Base-by-base conservation (phyloP, 2,113 vertebrate species). In the Leptobrachium ailaonicum region DNA sequence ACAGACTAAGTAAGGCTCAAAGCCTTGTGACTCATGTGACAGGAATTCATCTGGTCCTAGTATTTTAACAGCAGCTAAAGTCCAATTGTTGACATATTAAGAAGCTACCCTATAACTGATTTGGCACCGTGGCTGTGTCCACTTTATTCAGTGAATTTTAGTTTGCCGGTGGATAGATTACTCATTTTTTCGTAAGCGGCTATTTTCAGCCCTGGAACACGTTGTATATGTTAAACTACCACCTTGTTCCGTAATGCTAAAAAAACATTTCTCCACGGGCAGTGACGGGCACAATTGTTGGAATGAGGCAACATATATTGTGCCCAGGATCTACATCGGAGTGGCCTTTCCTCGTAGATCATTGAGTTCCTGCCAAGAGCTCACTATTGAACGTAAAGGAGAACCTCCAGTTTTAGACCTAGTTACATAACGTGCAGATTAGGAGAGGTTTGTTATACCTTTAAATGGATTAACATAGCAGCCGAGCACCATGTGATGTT, bases 301-400 rank as follows among this genome's bases (percentile, higher is more conserved):
- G 67, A 78, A 71, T 78, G 68, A 78, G 67, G 76, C 68, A 78
- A 78, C 63, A 71, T 67, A 63, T 78, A 67, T 71, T 71, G 43
- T 71, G 67, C 56, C 76, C 58, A 69, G 60, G 62, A 63, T 78
- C 44, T 78, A 11, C 60, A 41, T 45, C 47, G 54, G 67, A 77
- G 75, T 70, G 66, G 75, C 45, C 66, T 69, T 78, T 63, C 12
- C 71, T n/a, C 56, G 63, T 62, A 71, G 71, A 62, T 70, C 14
- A 71, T 8, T 43, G 63, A 9, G 4, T 66, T 32, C 12, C n/a
- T 77, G 76, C 76, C 76, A 77, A 62, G 14, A 5, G n/a, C n/a
- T 63, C 13, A 32, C 4, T 64, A 32, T n/a, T 64, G 3, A 64
- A 2, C 20, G 4, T 71, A 50, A 42, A 63, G 44, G 76, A 47